Conservation (phyloP, 2,888 invertebrate genomes). For the Platycheirus rosarum region DNA sequence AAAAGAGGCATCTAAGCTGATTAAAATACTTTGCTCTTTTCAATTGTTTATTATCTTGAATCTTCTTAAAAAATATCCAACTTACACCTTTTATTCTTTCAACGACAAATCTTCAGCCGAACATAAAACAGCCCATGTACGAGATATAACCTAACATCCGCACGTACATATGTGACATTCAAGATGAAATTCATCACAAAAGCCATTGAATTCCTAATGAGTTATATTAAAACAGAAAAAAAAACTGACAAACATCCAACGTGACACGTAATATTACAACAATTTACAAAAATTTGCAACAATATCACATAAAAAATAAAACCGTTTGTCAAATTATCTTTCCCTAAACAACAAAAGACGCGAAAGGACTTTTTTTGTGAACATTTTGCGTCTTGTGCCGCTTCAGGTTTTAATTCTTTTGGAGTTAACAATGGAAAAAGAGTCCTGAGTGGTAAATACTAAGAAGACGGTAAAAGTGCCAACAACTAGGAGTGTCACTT, state of each 20-base stretch:
- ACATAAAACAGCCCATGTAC: too few relatives aligned
- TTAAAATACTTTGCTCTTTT: too few relatives aligned
- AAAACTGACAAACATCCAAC: conserved; percentile 28
- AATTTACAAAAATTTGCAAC: conserved; percentile 58
- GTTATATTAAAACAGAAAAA: conserved; percentile 36
- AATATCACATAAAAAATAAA: conserved; percentile 48
- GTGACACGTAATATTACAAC: conserved; percentile 60
- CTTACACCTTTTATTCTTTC: too few relatives aligned
- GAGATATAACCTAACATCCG: too few relatives aligned
- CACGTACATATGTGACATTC: conserved; percentile 29
- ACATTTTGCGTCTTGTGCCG: conserved; percentile 40
- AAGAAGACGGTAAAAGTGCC: conserved; percentile 33
- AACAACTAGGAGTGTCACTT: conserved; percentile 43
- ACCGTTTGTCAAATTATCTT: conserved; percentile 62
- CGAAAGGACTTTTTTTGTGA: conserved; percentile 41
- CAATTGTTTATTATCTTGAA: too few relatives aligned
- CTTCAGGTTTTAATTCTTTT: conserved; percentile 53
- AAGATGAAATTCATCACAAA: conserved; percentile 42
- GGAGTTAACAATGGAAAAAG: conserved; percentile 54
- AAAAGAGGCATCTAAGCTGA: too few relatives aligned
- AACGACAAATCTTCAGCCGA: too few relatives aligned
- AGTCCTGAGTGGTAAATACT: conserved; percentile 47
- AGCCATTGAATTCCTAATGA: conserved; percentile 60
- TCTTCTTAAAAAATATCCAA: too few relatives aligned
- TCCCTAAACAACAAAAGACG: conserved; percentile 28